Conservation (phyloP, 35 echinoderm and acorn worm genomes). For the Lytechinus pictus region DNA sequence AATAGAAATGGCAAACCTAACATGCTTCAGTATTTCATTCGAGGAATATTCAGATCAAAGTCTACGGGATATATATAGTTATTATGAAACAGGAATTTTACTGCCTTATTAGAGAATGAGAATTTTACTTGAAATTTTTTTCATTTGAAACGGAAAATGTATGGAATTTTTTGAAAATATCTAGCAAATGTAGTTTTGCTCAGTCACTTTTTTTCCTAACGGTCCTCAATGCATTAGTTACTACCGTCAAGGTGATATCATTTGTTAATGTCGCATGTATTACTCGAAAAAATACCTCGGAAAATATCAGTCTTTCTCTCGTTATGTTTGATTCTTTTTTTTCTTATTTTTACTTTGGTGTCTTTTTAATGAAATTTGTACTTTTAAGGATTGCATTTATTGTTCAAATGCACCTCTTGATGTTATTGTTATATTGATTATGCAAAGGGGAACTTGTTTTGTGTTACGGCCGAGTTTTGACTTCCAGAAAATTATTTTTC, state of each 20-base stretch:
- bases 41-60: neutral
- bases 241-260: neutral
- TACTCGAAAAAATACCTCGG: slow-evolving; percentile 9
- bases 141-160: neutral
- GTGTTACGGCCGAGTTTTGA: neutral
- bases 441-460: neutral
- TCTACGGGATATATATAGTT: no score
- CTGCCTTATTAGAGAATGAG: neutral
- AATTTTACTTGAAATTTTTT: neutral
- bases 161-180: neutral
- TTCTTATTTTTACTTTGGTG: neutral
- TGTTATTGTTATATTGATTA: neutral
- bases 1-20: neutral
- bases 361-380: neutral
- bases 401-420: neutral
- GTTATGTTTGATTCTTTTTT: slow-evolving; percentile 12
- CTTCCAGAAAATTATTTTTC: slow-evolving; percentile 4
- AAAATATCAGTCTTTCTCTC: slow-evolving; percentile 12
- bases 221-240: neutral
- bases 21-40: neutral
- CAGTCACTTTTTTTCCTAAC: neutral
- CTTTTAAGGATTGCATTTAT: neutral
- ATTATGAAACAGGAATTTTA: neutral
- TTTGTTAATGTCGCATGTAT: neutral
- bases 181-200: neutral